Evolutionary conservation across 2,888 invertebrate species (phyloP).

Genomic region (Caenorhabditis uteleia): DNA sequence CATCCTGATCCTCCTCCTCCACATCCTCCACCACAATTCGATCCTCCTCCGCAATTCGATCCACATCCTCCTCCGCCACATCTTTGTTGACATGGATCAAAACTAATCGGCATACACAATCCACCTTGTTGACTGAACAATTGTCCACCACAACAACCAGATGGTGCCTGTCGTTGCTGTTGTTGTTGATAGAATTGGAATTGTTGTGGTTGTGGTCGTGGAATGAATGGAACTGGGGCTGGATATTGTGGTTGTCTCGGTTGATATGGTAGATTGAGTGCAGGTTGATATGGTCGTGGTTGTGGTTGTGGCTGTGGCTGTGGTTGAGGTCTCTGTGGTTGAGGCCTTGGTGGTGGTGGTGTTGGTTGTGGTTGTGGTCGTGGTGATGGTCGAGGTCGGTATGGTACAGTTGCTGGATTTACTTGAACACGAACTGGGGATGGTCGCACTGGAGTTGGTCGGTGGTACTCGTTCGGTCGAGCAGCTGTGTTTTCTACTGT

Average conservation of each 20-base stretch:
- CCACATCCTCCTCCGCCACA: conserved; percentile 25
- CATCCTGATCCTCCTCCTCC: conserved; percentile 12
- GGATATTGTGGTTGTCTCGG: conserved; percentile 12
- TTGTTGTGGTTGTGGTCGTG: conserved; percentile 2
- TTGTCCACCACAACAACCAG: conserved; percentile 37
- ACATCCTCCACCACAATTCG: conserved; percentile 7
- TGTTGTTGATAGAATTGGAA: background rate
- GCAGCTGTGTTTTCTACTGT: conserved; percentile 30
- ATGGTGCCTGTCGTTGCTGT: conserved; percentile 12
- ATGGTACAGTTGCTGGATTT: conserved; percentile 30
- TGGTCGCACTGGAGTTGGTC: too few relatives aligned
- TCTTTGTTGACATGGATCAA: conserved; percentile 28
- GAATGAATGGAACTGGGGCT: conserved; percentile 18
- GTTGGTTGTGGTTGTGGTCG: background rate
- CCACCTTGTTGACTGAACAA: conserved; percentile 35
- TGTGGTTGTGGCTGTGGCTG: conserved; percentile 14
- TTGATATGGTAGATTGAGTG: conserved; percentile 8
- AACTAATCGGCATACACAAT: conserved; percentile 38
- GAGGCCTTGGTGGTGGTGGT: too few relatives aligned
- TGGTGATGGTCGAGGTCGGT: conserved; percentile 25
- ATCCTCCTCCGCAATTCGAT: conserved; percentile 19
- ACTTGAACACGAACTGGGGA: conserved; percentile 24
- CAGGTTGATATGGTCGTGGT: conserved; percentile 20
- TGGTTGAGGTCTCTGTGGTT: too few relatives aligned
- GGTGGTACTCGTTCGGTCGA: conserved; percentile 10